phyloP scores from a whole-genome alignment of 2,113 vertebrate species.

The Oncorhynchus keta region DNA sequence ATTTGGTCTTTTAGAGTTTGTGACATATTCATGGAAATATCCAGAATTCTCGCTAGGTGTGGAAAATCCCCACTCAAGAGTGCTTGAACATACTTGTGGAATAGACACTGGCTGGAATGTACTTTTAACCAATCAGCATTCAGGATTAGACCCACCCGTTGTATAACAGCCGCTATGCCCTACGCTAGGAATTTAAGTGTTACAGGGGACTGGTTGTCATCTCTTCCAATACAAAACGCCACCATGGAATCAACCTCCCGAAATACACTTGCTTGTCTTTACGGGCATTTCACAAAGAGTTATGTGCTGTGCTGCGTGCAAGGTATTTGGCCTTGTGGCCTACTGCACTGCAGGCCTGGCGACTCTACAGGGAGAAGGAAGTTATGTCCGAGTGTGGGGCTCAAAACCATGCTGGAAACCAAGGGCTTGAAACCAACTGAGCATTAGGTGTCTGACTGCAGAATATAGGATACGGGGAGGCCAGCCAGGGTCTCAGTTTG shows the following conservation, averaged over 20 bases:
- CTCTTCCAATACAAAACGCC: constrained; percentile 7
- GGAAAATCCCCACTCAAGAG: no score
- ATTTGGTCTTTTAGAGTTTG: no score
- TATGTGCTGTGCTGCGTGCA: background rate
- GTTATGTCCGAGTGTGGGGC: background rate
- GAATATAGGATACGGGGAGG: background rate
- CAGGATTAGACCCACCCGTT: no score
- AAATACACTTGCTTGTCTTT: background rate
- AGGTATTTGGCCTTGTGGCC: background rate
- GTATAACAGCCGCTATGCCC: background rate
- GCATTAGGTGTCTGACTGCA: background rate
- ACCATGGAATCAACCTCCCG: constrained; percentile 7
- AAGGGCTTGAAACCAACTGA: background rate
- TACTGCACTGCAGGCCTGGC: background rate
- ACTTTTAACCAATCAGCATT: no score
- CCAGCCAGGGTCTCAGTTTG: no score
- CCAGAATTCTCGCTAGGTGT: no score
- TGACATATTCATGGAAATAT: no score
- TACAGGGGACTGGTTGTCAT: background rate
- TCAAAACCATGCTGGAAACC: background rate
- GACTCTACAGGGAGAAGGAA: background rate
- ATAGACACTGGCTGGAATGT: no score
- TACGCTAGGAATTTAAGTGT: background rate
- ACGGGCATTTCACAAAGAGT: background rate
- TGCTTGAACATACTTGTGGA: no score